Evolutionary conservation across 2,113 vertebrate genomes (phyloP).

Genomic region (Paramisgurnus dabryanus): DNA sequence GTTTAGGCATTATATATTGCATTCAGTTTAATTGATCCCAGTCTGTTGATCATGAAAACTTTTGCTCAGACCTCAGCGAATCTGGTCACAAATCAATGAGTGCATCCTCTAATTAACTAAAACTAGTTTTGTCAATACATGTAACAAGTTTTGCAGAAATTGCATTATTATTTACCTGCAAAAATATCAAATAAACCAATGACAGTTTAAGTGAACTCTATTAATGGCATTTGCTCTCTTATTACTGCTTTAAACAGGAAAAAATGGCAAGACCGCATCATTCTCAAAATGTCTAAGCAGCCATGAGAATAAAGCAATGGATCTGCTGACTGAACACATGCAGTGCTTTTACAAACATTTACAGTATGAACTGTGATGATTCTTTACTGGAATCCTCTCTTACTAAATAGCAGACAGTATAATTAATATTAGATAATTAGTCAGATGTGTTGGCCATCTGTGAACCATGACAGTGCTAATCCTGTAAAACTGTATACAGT

Average conservation of each 20-base stretch:
- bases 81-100: slow-evolving; percentile 58
- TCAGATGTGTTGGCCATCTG: slow-evolving; percentile 64
- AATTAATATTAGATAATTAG: slow-evolving; percentile 70
- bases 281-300: too few species aligned
- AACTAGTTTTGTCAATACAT: slow-evolving; percentile 72
- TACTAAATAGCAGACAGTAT: slow-evolving; percentile 17
- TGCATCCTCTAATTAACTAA: slow-evolving; percentile 77
- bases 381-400: too few species aligned
- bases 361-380: too few species aligned
- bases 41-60: slow-evolving; percentile 54
- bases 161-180: slow-evolving; percentile 57
- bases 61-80: slow-evolving; percentile 55
- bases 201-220: slow-evolving; percentile 60
- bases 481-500: slow-evolving; percentile 60
- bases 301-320: too few species aligned
- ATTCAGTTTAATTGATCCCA: not conserved
- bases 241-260: too few species aligned
- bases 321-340: too few species aligned
- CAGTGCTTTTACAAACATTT: too few species aligned
- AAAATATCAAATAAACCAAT: slow-evolving; percentile 64
- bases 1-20: not conserved
- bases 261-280: too few species aligned
- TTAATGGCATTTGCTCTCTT: not conserved
- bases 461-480: slow-evolving; percentile 70
- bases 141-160: slow-evolving; percentile 61